These are phyloP conservation scores for Drosophila nannoptera DNA, from an alignment of 1,140 invertebrate species.

Conservation along the genomic window DNA sequence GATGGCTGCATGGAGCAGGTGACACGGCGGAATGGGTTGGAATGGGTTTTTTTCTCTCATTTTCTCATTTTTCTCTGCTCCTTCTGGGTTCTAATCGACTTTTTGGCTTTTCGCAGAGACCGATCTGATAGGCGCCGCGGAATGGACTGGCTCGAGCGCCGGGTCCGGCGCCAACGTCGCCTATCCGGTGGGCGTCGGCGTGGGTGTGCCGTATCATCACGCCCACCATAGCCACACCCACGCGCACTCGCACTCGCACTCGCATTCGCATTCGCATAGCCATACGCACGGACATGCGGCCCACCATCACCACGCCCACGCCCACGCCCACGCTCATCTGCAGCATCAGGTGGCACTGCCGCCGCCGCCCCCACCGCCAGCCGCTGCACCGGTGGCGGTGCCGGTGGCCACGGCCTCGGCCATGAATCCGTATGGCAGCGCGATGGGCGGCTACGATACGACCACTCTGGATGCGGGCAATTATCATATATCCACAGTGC, in stretches of 20 bases:
- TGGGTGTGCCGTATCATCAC: slow-evolving; percentile 76
- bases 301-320: slow-evolving; percentile 42
- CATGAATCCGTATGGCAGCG: slow-evolving; percentile 55
- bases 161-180: slow-evolving; percentile 43
- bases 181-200: slow-evolving; percentile 49
- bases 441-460: slow-evolving; percentile 62
- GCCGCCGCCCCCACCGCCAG: slow-evolving; percentile 79
- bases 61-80: background rate
- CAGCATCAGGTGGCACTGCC: slow-evolving; percentile 71
- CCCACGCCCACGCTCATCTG: slow-evolving; percentile 32
- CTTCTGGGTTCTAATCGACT: background rate
- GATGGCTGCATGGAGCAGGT: background rate
- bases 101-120: slow-evolving; percentile 62
- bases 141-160: slow-evolving; percentile 72
- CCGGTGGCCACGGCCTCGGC: slow-evolving; percentile 38
- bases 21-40: too few relatives aligned
- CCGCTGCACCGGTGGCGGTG: slow-evolving; percentile 78
- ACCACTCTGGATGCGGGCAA: slow-evolving; percentile 50
- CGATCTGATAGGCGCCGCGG: slow-evolving; percentile 79
- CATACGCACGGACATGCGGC: too few relatives aligned
- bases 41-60: too few relatives aligned
- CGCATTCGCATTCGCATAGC: slow-evolving; percentile 44
- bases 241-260: slow-evolving; percentile 25
- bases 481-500: slow-evolving; percentile 69
- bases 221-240: slow-evolving; percentile 78